Evolutionary conservation across 2,113 vertebrate genomes (phyloP).

Genomic region (Nothoprocta pentlandii): DNA sequence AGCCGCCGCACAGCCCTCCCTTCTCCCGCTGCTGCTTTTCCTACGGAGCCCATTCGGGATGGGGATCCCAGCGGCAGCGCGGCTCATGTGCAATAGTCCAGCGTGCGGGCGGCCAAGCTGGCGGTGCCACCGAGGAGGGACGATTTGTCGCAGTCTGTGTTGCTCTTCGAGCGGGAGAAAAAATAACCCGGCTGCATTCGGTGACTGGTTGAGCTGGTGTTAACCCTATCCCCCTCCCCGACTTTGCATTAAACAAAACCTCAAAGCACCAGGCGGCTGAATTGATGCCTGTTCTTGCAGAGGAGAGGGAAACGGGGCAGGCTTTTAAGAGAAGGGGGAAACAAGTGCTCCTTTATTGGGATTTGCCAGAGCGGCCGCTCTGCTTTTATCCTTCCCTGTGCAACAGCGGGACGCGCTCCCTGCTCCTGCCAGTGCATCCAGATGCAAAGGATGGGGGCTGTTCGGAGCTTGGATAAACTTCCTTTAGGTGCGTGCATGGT

Average conservation of each 20-base stretch:
- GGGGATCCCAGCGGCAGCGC: background rate
- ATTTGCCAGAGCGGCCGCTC: background rate
- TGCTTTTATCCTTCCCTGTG: rapidly evolving
- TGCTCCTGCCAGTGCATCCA: background rate
- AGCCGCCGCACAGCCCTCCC: background rate
- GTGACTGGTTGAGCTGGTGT: background rate
- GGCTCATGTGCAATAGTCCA: background rate
- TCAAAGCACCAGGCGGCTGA: conserved; percentile 8
- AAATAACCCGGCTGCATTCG: background rate
- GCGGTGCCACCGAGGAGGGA: background rate
- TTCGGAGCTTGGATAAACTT: background rate
- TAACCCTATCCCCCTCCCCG: background rate
- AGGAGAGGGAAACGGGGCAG: background rate
- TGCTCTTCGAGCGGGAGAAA: background rate
- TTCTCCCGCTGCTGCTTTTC: background rate
- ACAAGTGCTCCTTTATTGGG: background rate
- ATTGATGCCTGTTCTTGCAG: background rate
- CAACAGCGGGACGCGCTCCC: rapidly evolving
- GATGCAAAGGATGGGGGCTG: rapidly evolving
- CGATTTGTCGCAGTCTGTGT: rapidly evolving
- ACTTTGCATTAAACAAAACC: conserved; percentile 39
- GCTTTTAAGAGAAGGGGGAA: background rate
- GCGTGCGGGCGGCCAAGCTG: rapidly evolving
- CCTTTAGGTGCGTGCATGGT: background rate
- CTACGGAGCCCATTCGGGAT: rapidly evolving